A percentile compares a stretch with the other conserved stretches of the same genome.
Evolutionary conservation across 2,888 invertebrate genomes (phyloP).

Genomic region (Drosophila ezoana): DNA sequence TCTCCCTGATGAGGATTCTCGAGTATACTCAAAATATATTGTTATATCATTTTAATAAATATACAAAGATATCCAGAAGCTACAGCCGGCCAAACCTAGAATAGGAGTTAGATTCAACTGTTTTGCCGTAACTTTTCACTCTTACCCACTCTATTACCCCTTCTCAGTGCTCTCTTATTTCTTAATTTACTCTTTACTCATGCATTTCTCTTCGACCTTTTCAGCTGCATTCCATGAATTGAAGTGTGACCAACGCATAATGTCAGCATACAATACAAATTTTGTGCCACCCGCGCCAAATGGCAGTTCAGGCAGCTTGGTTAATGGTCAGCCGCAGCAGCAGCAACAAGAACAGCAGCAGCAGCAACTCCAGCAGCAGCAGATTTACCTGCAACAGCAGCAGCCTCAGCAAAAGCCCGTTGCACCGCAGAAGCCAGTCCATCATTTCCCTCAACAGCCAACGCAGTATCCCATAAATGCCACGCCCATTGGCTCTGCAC

Average conservation of each 20-base stretch:
- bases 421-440: constrained; percentile 35
- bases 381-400: constrained; percentile 39
- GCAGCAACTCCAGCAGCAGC: constrained; percentile 43
- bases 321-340: constrained; percentile 70
- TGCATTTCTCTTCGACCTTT: constrained; percentile 7
- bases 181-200: constrained; percentile 13
- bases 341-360: constrained; percentile 41
- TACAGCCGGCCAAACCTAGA: too few species aligned
- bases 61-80: too few species aligned
- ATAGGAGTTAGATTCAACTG: too few species aligned
- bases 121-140: too few species aligned
- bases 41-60: too few species aligned
- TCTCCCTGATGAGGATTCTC: too few species aligned
- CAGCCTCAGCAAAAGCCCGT: constrained; percentile 30
- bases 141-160: too few species aligned
- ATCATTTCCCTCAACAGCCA: constrained; percentile 42
- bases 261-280: constrained; percentile 71
- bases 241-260: constrained; percentile 35
- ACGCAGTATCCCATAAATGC: constrained; percentile 34
- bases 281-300: constrained; percentile 45
- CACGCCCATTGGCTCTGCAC: constrained; percentile 18
- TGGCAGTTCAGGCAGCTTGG: constrained; percentile 57
- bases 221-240: constrained; percentile 64
- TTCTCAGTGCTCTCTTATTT: too few species aligned
- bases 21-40: too few species aligned